These are phyloP conservation scores for Meriones unguiculatus DNA, from an alignment of 2,113 vertebrate genomes.

Conservation along the genomic window DNA sequence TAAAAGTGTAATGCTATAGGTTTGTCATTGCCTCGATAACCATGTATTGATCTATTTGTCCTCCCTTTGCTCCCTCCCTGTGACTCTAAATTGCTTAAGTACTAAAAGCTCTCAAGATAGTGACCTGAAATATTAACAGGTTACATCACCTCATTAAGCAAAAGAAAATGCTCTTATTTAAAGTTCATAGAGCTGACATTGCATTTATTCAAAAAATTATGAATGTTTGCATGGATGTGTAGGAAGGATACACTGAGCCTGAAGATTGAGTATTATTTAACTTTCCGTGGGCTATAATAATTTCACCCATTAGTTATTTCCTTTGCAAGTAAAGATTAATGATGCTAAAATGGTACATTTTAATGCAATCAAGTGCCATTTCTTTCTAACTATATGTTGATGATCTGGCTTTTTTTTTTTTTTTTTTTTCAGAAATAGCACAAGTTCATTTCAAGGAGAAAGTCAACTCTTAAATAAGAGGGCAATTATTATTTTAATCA, in stretches of 20 bases:
- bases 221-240: neutral
- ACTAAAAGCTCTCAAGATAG: constrained; percentile 70
- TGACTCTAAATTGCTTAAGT: constrained; percentile 72
- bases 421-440: constrained; percentile 23
- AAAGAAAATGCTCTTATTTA: constrained; percentile 75
- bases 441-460: constrained; percentile 79
- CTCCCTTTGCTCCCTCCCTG: constrained; percentile 62
- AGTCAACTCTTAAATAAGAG: constrained; percentile 72
- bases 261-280: constrained; percentile 11
- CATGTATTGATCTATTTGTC: constrained; percentile 78
- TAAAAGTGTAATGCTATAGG: constrained; percentile 58
- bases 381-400: constrained; percentile 65
- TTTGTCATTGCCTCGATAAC: constrained; percentile 51
- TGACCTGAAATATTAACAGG: constrained; percentile 80
- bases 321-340: constrained; percentile 68
- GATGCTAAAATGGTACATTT: constrained; percentile 67
- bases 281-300: constrained; percentile 42
- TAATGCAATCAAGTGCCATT: constrained; percentile 53
- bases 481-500: constrained; percentile 80
- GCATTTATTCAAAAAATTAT: constrained; percentile 69
- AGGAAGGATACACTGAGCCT: neutral
- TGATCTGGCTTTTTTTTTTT: constrained; percentile 27
- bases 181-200: constrained; percentile 66
- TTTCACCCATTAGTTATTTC: constrained; percentile 38
- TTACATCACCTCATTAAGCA: constrained; percentile 81